phyloP scores from a whole-genome alignment of 2,888 invertebrate species.

The Aradus depressus region DNA sequence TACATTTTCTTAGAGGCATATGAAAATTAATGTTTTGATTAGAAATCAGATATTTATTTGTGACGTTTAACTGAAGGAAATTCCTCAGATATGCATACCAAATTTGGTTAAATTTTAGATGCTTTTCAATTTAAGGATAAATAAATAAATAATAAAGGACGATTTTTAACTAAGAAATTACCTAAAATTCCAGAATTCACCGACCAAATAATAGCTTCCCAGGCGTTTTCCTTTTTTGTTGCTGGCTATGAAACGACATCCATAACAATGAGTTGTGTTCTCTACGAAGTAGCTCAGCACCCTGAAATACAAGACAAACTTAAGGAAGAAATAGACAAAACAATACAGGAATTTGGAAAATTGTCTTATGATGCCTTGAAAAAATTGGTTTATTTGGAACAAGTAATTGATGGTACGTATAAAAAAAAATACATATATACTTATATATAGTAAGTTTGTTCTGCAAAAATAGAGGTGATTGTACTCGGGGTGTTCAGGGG shows the following conservation, averaged over 20 bases:
- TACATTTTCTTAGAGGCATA: too few relatives aligned
- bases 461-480: too few relatives aligned
- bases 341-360: slow-evolving; percentile 38
- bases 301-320: slow-evolving; percentile 42
- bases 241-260: slow-evolving; percentile 55
- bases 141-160: too few relatives aligned
- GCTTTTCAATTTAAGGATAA: too few relatives aligned
- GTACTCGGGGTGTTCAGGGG: too few relatives aligned
- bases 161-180: not conserved
- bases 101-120: too few relatives aligned
- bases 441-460: too few relatives aligned
- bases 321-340: slow-evolving; percentile 40
- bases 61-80: too few relatives aligned
- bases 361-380: slow-evolving; percentile 45
- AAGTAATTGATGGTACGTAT: slow-evolving; percentile 42
- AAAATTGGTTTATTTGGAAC: slow-evolving; percentile 46
- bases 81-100: too few relatives aligned
- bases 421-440: not conserved
- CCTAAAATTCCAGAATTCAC: slow-evolving; percentile 35
- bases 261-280: slow-evolving; percentile 45
- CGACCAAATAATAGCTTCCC: slow-evolving; percentile 43
- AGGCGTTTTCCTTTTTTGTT: slow-evolving; percentile 46
- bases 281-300: slow-evolving; percentile 44
- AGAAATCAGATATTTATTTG: too few relatives aligned
- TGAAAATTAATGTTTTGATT: too few relatives aligned